Evolutionary conservation across 2,113 vertebrate species (phyloP).

Genomic region (Anguilla japonica): DNA sequence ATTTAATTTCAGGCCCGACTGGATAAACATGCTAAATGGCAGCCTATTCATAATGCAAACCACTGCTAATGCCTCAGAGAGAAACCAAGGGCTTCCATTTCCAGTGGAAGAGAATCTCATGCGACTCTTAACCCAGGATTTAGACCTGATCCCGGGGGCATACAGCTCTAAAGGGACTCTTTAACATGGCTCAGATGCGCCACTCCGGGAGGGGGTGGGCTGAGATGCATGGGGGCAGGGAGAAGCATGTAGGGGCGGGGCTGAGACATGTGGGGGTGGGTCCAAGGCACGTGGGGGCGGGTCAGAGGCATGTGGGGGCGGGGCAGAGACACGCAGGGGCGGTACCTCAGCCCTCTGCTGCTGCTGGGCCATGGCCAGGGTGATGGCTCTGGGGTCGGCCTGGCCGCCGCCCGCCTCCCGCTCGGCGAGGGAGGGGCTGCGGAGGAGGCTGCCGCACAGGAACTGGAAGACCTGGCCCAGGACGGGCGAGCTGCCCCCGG

Average conservation of each 20-base stretch:
- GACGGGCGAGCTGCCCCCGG: constrained; percentile 58
- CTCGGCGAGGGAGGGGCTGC: constrained; percentile 41
- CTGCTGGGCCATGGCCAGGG: constrained; percentile 71
- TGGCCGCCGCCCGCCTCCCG: constrained; percentile 51
- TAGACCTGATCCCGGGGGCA: no score
- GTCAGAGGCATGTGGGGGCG: no score
- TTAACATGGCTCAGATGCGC: not conserved
- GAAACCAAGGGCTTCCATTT: not conserved
- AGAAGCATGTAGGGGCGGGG: no score
- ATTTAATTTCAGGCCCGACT: not conserved
- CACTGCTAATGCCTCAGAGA: not conserved
- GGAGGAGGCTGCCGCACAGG: constrained; percentile 64
- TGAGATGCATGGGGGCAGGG: no score
- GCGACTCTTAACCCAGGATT: no score
- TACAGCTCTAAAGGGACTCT: no score
- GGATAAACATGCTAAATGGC: not conserved
- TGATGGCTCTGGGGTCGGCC: constrained; percentile 70
- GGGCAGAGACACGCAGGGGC: no score
- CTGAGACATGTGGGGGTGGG: no score
- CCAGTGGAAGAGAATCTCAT: not conserved
- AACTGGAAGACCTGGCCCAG: constrained; percentile 72
- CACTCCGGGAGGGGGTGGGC: no score
- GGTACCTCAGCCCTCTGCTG: constrained; percentile 74
- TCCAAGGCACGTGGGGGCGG: no score
- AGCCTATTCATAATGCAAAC: not conserved